Conservation (phyloP, 2,888 invertebrate genomes). For the Syrphus vitripennis region DNA sequence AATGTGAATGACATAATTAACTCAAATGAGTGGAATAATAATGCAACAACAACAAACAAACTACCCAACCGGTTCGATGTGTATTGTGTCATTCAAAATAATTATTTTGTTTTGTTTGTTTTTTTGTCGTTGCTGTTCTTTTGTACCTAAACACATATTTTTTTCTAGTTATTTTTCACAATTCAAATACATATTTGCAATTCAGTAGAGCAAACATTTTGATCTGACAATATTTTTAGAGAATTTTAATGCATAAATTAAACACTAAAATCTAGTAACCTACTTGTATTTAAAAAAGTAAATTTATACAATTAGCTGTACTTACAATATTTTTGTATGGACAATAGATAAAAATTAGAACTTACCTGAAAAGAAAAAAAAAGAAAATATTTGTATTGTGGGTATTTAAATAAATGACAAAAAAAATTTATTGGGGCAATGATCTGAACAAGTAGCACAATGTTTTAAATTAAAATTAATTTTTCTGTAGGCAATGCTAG, state of each 20-base stretch:
- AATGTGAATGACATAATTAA: conserved; percentile 48
- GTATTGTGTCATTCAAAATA: conserved; percentile 22
- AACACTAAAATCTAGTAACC: not conserved
- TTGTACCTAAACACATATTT: not conserved
- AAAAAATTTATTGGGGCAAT: no score
- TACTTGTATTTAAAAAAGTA: not conserved
- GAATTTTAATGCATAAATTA: not conserved
- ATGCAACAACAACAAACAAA: not conserved
- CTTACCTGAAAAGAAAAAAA: conserved; percentile 14
- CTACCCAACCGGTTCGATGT: conserved; percentile 9
- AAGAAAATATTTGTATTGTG: not conserved
- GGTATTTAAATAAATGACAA: no score
- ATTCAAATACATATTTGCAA: not conserved
- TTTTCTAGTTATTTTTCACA: not conserved
- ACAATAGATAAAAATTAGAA: not conserved
- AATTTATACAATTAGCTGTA: not conserved
- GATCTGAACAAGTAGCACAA: not conserved
- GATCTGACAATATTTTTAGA: not conserved
- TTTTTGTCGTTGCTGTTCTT: not conserved
- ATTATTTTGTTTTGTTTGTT: conserved; percentile 22
- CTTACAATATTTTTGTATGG: not conserved
- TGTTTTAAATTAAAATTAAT: not conserved
- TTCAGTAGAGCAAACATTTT: not conserved
- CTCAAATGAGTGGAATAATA: conserved; percentile 14
- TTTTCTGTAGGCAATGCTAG: no score